These are phyloP conservation scores for Hoplostethus mediterraneus DNA, from an alignment of 2,797 vertebrate genomes.

Conservation along the genomic window DNA sequence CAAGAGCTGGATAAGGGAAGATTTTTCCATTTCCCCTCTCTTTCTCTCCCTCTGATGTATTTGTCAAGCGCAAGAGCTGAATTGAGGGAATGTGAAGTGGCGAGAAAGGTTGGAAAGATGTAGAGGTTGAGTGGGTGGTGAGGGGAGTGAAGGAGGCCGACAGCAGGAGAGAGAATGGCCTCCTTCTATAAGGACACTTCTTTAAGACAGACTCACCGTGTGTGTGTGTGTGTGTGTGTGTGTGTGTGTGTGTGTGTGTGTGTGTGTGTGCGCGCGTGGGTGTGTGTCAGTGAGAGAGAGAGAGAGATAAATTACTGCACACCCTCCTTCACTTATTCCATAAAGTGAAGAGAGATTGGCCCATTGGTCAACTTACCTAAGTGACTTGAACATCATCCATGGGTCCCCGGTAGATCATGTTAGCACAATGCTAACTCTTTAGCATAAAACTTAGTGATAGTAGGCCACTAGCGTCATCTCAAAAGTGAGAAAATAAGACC, in stretches of 20 bases:
- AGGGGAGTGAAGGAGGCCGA: constrained; percentile 24
- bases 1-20: not conserved
- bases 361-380: no score
- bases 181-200: constrained; percentile 76
- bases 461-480: no score
- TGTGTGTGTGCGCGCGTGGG: no score
- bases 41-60: not conserved
- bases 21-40: no score
- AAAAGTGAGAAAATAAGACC: no score
- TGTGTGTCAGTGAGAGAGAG: not conserved
- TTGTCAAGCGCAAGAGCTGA: not conserved
- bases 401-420: no score
- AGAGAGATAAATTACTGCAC: not conserved
- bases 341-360: not conserved
- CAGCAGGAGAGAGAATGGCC: constrained; percentile 59
- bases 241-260: constrained; percentile 42
- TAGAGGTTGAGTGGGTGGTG: constrained; percentile 4
- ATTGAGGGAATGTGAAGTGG: constrained; percentile 16
- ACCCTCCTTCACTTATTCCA: not conserved
- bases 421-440: no score
- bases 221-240: constrained; percentile 64
- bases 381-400: no score
- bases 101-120: not conserved
- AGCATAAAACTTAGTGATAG: no score
- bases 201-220: constrained; percentile 53